These are phyloP conservation scores for Clitarchus hookeri DNA, from an alignment of 2,888 invertebrate genomes.

Conservation along the genomic window DNA sequence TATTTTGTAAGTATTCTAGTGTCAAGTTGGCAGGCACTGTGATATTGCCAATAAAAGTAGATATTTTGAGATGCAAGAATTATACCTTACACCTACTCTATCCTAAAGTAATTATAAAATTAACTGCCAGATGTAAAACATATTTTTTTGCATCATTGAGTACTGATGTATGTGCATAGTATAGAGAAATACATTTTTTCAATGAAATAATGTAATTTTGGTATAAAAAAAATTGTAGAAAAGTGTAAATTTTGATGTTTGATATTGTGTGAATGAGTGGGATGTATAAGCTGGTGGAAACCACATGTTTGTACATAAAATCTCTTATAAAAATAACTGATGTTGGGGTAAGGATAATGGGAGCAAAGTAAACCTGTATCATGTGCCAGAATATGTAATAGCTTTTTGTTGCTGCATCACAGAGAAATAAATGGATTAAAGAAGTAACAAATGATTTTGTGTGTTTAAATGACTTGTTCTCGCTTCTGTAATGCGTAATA, in stretches of 20 bases:
- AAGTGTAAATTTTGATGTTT: background rate
- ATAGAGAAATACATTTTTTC: background rate
- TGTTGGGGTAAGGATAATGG: background rate
- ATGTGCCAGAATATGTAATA: conserved; percentile 6
- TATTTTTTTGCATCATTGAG: background rate
- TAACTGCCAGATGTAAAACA: too few species aligned
- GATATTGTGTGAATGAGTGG: background rate
- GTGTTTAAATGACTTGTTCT: background rate
- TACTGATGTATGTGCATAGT: background rate
- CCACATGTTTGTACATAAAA: background rate
- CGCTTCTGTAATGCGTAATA: too few species aligned
- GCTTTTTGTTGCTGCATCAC: conserved; percentile 8
- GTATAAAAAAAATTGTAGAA: background rate
- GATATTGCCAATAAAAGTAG: too few species aligned
- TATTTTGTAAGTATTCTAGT: too few species aligned
- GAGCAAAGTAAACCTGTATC: background rate
- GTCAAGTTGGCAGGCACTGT: too few species aligned
- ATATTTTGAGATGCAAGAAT: too few species aligned
- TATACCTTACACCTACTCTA: too few species aligned
- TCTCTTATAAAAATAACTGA: background rate
- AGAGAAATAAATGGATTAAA: background rate
- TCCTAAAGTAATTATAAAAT: too few species aligned
- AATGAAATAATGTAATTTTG: background rate
- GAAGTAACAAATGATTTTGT: background rate
- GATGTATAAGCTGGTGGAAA: background rate